Evolutionary conservation across 2,113 vertebrate genomes (phyloP).

Genomic region (Leiothrix lutea): DNA sequence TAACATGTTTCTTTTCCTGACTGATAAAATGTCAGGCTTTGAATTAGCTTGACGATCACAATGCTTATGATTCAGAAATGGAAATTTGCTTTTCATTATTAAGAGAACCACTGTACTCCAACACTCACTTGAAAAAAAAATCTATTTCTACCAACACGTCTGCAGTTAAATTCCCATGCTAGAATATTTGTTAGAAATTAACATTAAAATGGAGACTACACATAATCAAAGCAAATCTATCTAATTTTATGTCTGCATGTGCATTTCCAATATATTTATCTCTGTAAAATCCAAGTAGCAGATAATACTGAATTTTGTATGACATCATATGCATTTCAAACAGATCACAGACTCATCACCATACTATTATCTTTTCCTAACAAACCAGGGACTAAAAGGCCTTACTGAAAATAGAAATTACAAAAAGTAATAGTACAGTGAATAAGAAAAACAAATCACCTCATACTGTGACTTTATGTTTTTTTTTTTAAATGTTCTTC

Average conservation of each 20-base stretch:
- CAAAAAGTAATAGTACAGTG: neutral
- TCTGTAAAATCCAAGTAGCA: neutral
- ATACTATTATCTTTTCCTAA: neutral
- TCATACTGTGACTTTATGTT: neutral
- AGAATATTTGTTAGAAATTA: conserved; percentile 46
- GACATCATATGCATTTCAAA: conserved; percentile 30
- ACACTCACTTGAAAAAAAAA: conserved; percentile 25
- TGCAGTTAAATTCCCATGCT: neutral
- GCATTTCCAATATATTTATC: neutral
- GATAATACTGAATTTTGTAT: neutral
- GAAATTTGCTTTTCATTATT: conserved; percentile 51
- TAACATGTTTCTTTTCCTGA: conserved; percentile 30
- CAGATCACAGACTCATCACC: neutral
- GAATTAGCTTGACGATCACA: conserved; percentile 21
- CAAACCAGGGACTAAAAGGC: neutral
- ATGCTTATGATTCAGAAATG: conserved; percentile 29
- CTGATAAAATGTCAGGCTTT: conserved; percentile 44
- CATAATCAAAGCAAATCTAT: conserved; percentile 33
- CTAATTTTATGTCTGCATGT: neutral
- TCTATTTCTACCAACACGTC: conserved; percentile 4
- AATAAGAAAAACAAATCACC: conserved; percentile 12
- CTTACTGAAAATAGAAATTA: neutral
- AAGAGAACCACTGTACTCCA: conserved; percentile 27
- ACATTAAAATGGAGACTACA: conserved; percentile 37
- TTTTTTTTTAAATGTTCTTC: neutral